Evolutionary conservation across 2,888 invertebrate species (phyloP).

Genomic region (Philaethria dido): DNA sequence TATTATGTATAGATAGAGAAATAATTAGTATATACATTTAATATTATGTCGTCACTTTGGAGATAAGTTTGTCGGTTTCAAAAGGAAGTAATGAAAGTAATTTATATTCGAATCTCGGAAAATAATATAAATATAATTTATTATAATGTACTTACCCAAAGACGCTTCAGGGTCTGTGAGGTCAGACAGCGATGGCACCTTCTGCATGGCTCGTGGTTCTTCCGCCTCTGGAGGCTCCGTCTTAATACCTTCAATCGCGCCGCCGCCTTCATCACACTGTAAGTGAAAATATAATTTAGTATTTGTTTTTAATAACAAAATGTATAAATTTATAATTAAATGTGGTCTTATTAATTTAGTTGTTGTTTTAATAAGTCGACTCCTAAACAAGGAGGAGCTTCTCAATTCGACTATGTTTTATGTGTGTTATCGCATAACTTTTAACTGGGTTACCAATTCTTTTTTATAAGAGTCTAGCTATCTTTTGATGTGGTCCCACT

Average conservation of each 20-base stretch:
- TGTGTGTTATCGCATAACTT: too few species aligned
- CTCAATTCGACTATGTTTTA: too few species aligned
- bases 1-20: too few species aligned
- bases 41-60: neutral
- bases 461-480: too few species aligned
- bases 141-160: conserved; percentile 88
- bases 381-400: too few species aligned
- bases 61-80: neutral
- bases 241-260: conserved; percentile 84
- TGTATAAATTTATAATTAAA: neutral
- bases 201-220: conserved; percentile 91
- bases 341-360: neutral
- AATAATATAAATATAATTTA: neutral
- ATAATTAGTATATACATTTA: neutral
- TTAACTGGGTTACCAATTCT: too few species aligned
- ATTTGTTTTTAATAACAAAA: neutral
- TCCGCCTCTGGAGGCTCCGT: conserved; percentile 82
- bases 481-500: too few species aligned
- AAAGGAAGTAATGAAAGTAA: neutral
- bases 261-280: conserved; percentile 85
- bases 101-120: too few species aligned
- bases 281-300: neutral
- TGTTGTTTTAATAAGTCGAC: too few species aligned
- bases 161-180: conserved; percentile 95
- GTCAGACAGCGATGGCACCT: conserved; percentile 95